Percentiles rank a stretch among this genome's conserved stretches.
phyloP scores from a whole-genome alignment of 2,113 vertebrate genomes.

The Ammodramus savannarum region DNA sequence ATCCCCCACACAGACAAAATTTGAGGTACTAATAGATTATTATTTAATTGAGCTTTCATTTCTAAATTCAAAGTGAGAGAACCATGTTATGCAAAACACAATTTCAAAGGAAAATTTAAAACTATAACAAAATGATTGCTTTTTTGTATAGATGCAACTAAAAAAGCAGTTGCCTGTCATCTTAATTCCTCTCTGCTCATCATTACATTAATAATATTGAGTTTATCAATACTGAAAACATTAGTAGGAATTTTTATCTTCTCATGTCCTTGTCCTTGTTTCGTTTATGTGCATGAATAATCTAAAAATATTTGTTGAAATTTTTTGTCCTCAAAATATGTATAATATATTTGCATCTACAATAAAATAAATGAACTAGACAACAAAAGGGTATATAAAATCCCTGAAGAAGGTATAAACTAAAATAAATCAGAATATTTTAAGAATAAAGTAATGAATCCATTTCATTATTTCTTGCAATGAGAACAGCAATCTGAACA shows the following conservation, averaged over 20 bases:
- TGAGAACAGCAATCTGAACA: slow-evolving; percentile 38
- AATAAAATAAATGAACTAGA: neutral
- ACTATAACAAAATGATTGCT: rapidly evolving
- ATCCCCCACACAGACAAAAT: neutral
- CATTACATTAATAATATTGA: neutral
- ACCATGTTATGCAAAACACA: neutral
- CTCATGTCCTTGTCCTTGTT: neutral
- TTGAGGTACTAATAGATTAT: neutral
- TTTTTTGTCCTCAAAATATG: neutral
- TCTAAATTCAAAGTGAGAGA: neutral
- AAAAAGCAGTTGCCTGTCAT: neutral
- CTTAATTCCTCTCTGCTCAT: neutral
- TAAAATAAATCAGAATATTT: slow-evolving; percentile 58
- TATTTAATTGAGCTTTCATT: neutral
- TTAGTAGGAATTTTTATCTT: neutral
- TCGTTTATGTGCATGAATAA: neutral
- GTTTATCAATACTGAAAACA: neutral
- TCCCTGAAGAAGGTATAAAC: neutral
- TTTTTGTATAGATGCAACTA: neutral
- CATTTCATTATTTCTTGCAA: slow-evolving; percentile 60
- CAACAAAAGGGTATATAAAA: neutral
- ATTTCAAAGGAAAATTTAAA: neutral
- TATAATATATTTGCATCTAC: neutral
- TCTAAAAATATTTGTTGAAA: neutral
- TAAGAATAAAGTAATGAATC: slow-evolving; percentile 56